Base-by-base conservation (phyloP, 2,113 vertebrate genomes). In the Chaetodon trifascialis region DNA sequence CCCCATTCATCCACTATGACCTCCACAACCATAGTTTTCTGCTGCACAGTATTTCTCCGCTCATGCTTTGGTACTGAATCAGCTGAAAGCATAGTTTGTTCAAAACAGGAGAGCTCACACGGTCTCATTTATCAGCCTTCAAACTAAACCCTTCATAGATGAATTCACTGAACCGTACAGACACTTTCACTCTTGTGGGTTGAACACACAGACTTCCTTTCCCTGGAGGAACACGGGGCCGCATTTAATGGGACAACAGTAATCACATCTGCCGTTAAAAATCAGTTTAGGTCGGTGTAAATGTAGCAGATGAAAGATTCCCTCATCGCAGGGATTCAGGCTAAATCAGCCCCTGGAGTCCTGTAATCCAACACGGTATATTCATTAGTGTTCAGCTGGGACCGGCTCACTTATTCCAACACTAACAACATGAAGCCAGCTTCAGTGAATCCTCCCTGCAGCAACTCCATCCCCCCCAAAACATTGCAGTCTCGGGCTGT, bases 371-470 rank as follows among this genome's bases (percentile, higher is more conserved):
- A 74, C 40, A 58, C 63, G 8, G 34, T 65, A 73, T 78, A 40
- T 89, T 92, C 80, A 84, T 92, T 84, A 78, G 49, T 66, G 69
- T 67, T 87, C 77, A 72, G 52, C 75, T 51, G 68, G 76, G 86
- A 77, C 71, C 1, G 25, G 15, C 70, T 85, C 21, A 8, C 55
- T 81, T 71, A 81, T 83, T 60, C 73, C 79, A 72, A 63, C 42
- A 67, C 44, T 77, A 86, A 72, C 62, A 88, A 86, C 76, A 70
- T 25, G 54, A 15, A 80, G 46, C 63, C 23, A 10, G 25, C 67
- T 68, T 58, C 62, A 82, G 21, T 14, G n/a, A 76, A 69, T 74
- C 65, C 40, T 44, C 44, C 75, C 44, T 0, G 59, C 63, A 44
- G 56, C 42, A 9, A 47, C 79, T 64, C 38, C 30, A 63, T 65